Evolutionary conservation across 2,797 vertebrate genomes (phyloP), one percentile per base, ranked within the genome.

Genomic region (Molossus alvarezi): DNA sequence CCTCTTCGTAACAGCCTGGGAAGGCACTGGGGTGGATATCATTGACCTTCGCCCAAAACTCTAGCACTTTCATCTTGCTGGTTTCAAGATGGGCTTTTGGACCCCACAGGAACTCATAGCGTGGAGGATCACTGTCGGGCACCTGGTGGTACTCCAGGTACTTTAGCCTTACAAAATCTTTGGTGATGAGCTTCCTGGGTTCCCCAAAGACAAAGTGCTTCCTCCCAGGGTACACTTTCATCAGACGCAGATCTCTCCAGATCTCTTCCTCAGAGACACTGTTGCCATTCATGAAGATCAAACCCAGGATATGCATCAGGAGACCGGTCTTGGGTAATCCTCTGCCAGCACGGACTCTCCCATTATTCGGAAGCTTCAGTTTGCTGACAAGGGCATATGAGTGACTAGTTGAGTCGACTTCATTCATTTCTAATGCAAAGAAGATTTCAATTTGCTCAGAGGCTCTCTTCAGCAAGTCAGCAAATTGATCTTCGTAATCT

Each of bases 261-360:
- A 93, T 41, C 2, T 85, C 91, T 25, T 93, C 67, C 13, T 93
- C 95, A 20, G 58, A 1, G n/a, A 60, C 58, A 5, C 65, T 4
- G 73, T 86, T 90, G 91, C 73, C 86, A 9, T 75, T 80, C 3
- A 81, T 15, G 20, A 45, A 13, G 81, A 95, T 95, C 12, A 93
- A 17, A 7, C 73, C 58, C 57, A 95, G 91, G 37, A 93, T 9
- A 80, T 57, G 72, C 91, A 95, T 85, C 80, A 95, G 73, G 23
- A 95, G 65, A 41, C 86, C n/a, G 0, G 94, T 90, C 65, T 93
- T 97, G 62, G 97, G 95, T 1, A 95, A 45, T 0, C 97, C 95
- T 11, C 14, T 58, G 8, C 94, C 83, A 57, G n/a, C 8, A 41
- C 48, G n/a, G 11, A 96, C 55, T 15, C 92, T 95, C 20, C 95